Conservation (phyloP, 2,113 vertebrate genomes). For the Perca fluviatilis region DNA sequence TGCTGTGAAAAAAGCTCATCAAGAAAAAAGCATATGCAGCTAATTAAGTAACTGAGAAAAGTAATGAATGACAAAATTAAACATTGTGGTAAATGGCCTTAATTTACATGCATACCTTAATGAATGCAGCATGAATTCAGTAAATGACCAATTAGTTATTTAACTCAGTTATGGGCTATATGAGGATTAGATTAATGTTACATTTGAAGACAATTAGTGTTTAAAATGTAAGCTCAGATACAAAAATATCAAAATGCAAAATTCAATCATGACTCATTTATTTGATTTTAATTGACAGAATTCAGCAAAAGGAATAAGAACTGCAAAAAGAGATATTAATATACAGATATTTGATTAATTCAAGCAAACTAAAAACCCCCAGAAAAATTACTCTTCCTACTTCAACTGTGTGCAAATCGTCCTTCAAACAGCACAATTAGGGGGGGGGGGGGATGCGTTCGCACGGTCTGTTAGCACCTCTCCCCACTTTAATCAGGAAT, state of each 20-base stretch:
- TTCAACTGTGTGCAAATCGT: constrained; percentile 58
- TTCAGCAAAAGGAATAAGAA: constrained; percentile 59
- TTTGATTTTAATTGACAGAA: constrained; percentile 66
- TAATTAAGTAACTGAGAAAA: neutral
- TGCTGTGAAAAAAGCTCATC: too few species aligned
- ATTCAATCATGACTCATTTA: constrained; percentile 62
- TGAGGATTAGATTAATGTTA: neutral
- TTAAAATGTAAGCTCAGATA: neutral
- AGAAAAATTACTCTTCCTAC: neutral
- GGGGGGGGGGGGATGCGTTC: neutral
- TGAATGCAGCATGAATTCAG: neutral
- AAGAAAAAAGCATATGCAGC: too few species aligned
- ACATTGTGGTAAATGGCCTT: neutral
- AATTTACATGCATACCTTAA: neutral
- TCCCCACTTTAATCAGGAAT: constrained; percentile 45
- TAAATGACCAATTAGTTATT: neutral
- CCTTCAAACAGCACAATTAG: constrained; percentile 34
- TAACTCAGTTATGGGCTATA: neutral
- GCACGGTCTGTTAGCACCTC: constrained; percentile 26
- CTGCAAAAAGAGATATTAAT: constrained; percentile 64
- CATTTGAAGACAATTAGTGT: neutral
- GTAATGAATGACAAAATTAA: neutral
- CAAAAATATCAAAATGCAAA: constrained; percentile 1
- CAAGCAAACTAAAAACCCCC: constrained; percentile 37
- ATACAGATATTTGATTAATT: constrained; percentile 63